Conservation (phyloP, 2,888 invertebrate genomes). For the Anoplius nigerrimus region DNA sequence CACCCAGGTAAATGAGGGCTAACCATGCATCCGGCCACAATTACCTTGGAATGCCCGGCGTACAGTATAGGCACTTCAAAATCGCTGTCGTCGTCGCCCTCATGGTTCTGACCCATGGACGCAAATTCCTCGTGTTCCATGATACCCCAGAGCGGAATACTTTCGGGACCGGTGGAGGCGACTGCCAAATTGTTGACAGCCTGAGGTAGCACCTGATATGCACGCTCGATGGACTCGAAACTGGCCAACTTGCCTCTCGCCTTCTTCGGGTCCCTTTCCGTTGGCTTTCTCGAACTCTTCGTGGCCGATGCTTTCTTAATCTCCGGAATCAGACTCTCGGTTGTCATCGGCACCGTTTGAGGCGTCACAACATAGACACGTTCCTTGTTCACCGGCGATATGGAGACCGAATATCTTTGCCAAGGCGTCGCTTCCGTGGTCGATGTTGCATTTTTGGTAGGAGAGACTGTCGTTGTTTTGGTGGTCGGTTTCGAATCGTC, state of each 20-base stretch:
- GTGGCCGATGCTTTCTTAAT: slow-evolving; percentile 52
- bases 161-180: slow-evolving; percentile 67
- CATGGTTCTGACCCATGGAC: slow-evolving; percentile 23
- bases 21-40: too few relatives aligned
- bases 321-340: slow-evolving; percentile 2
- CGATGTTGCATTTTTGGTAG: slow-evolving; percentile 7
- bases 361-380: slow-evolving; percentile 90
- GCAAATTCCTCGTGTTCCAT: slow-evolving; percentile 72
- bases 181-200: slow-evolving; percentile 72
- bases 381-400: slow-evolving; percentile 83
- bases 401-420: slow-evolving; percentile 83
- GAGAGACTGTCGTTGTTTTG: background rate
- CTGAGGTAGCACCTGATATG: slow-evolving; percentile 71
- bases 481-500: background rate
- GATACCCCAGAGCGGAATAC: slow-evolving; percentile 69
- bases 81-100: slow-evolving; percentile 19
- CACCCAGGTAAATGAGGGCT: background rate
- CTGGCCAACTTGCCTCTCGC: slow-evolving; percentile 36
- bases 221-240: slow-evolving; percentile 66
- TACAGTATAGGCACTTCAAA: slow-evolving; percentile 66
- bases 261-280: slow-evolving; percentile 30
- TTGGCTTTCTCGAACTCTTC: slow-evolving; percentile 69
- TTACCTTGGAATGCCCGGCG: slow-evolving; percentile 82
- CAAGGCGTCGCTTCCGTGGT: slow-evolving; percentile 76
- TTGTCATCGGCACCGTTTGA: slow-evolving; percentile 75